A percentile compares a stretch with the other conserved stretches of the same genome.
Conservation (phyloP, 2,888 invertebrate species). For the Petrophora chlorosata region DNA sequence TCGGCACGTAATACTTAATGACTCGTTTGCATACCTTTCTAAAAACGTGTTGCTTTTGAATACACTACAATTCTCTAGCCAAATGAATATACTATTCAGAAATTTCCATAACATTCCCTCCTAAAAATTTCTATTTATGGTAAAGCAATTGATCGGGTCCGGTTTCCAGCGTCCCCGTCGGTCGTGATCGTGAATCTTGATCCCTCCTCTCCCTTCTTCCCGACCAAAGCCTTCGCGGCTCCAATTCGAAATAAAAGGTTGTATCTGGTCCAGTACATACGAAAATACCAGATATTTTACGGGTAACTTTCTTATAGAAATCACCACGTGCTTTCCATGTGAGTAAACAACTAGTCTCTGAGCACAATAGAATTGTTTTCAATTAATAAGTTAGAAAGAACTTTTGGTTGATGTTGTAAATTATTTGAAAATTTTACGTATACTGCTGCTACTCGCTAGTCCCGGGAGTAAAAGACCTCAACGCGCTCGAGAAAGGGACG, state of each 20-base stretch:
- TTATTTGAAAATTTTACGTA: conserved; percentile 42
- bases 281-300: conserved; percentile 24
- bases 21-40: conserved; percentile 3
- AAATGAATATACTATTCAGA: conserved; percentile 7
- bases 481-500: conserved; percentile 66
- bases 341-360: conserved; percentile 14
- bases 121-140: conserved; percentile 47
- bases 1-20: conserved; percentile 2
- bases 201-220: conserved; percentile 63
- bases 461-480: conserved; percentile 76
- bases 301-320: conserved; percentile 11
- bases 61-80: conserved; percentile 1
- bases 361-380: neutral
- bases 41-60: conserved; percentile 6
- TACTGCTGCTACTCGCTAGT: conserved; percentile 48
- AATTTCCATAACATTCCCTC: conserved; percentile 35
- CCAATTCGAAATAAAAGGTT: conserved; percentile 68
- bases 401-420: neutral
- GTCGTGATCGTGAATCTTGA: conserved; percentile 66
- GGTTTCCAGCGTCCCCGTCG: conserved; percentile 54
- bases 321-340: conserved; percentile 16
- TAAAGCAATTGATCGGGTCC: conserved; percentile 50
- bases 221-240: conserved; percentile 48
- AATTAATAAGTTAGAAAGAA: neutral
- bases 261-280: conserved; percentile 46